Conservation (phyloP, 2,888 invertebrate species). For the Mechanitis messenoides region DNA sequence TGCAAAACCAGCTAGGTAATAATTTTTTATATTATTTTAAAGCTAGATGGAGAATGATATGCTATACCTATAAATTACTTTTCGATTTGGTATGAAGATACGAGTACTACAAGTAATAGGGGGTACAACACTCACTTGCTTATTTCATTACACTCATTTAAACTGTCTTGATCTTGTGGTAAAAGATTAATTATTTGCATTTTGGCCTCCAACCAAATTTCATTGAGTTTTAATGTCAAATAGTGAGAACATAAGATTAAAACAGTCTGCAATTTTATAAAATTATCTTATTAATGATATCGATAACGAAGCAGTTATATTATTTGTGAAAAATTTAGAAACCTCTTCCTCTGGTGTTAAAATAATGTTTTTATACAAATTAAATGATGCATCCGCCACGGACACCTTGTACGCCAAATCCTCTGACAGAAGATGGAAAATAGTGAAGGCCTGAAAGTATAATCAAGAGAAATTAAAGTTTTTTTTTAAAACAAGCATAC, state of each 20-base stretch:
- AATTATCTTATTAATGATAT: not conserved
- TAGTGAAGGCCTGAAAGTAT: slow-evolving; percentile 48
- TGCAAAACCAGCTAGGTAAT: too few species aligned
- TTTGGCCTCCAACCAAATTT: slow-evolving; percentile 54
- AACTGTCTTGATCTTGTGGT: slow-evolving; percentile 38
- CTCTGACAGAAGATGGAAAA: slow-evolving; percentile 57
- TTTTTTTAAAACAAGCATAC: too few species aligned
- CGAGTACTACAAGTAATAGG: not conserved
- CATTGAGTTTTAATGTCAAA: slow-evolving; percentile 53
- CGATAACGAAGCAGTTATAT: not conserved
- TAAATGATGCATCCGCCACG: slow-evolving; percentile 58
- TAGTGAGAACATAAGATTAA: slow-evolving; percentile 57
- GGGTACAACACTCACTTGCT: slow-evolving; percentile 37
- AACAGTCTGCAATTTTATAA: slow-evolving; percentile 37
- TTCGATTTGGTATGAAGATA: too few species aligned
- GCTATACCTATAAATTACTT: too few species aligned
- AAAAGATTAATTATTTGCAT: slow-evolving; percentile 34
- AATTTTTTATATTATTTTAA: too few species aligned
- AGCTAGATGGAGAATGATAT: too few species aligned
- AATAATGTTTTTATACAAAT: slow-evolving; percentile 58
- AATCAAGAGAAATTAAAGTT: too few species aligned
- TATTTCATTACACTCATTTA: slow-evolving; percentile 53
- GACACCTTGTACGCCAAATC: slow-evolving; percentile 52
- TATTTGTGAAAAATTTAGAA: not conserved
- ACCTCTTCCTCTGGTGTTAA: slow-evolving; percentile 54